Evolutionary conservation across 2,888 invertebrate species (phyloP).

Genomic region (Catocala sponsa): DNA sequence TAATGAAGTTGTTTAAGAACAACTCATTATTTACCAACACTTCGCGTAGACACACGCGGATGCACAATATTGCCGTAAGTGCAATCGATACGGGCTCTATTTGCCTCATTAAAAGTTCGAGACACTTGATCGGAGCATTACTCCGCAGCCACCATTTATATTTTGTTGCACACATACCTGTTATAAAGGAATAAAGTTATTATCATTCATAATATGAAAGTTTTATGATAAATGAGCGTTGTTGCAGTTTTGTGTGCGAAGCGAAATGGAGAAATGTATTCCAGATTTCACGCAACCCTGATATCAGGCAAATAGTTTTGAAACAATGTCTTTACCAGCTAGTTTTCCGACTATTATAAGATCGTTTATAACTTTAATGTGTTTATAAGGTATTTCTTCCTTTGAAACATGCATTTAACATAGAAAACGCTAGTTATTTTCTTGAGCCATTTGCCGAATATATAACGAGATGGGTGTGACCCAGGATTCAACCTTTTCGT

Average conservation of each 20-base stretch:
- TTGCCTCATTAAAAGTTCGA: constrained; percentile 70
- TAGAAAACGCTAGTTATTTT: too few species aligned
- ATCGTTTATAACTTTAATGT: constrained; percentile 19
- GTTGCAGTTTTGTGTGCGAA: constrained; percentile 68
- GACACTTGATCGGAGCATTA: constrained; percentile 46
- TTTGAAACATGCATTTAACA: too few species aligned
- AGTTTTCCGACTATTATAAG: constrained; percentile 18
- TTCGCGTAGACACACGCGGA: constrained; percentile 2
- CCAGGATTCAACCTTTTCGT: too few species aligned
- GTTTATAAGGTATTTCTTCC: not conserved
- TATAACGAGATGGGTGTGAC: too few species aligned
- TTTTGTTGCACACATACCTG: constrained; percentile 39
- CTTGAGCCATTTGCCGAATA: too few species aligned
- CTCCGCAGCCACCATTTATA: constrained; percentile 26
- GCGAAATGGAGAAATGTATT: constrained; percentile 65
- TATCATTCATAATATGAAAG: constrained; percentile 75
- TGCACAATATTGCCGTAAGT: constrained; percentile 36
- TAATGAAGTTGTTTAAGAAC: not conserved
- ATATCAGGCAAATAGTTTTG: constrained; percentile 31
- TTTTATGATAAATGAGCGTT: constrained; percentile 76
- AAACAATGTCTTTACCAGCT: constrained; percentile 25
- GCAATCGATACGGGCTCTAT: constrained; percentile 56
- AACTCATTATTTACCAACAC: not conserved
- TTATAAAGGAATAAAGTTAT: constrained; percentile 65
- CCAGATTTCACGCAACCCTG: constrained; percentile 47